A percentile compares a stretch with the other conserved stretches of the same genome.
phyloP scores from a whole-genome alignment of 2,888 invertebrate genomes.

The Drosophila neonasuta region DNA sequence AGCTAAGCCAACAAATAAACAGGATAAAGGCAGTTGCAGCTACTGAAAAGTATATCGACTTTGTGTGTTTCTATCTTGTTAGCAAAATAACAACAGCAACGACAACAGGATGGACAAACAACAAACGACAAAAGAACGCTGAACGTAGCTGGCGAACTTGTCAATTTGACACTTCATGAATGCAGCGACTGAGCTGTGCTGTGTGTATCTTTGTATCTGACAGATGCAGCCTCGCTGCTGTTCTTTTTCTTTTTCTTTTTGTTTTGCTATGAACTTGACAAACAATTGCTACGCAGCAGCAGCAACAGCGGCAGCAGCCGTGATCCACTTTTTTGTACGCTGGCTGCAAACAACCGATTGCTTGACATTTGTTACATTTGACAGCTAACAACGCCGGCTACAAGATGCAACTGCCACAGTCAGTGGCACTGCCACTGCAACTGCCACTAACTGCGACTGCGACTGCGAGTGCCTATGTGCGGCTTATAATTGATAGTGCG shows the following conservation, averaged over 20 bases:
- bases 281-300: constrained; percentile 61
- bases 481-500: constrained; percentile 68
- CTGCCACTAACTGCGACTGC: constrained; percentile 45
- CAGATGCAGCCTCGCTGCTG: constrained; percentile 59
- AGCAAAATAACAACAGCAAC: constrained; percentile 15
- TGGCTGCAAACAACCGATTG: constrained; percentile 41
- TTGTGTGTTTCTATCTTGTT: constrained; percentile 58
- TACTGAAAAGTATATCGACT: constrained; percentile 32
- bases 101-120: constrained; percentile 14
- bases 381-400: constrained; percentile 73
- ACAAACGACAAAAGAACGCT: constrained; percentile 23
- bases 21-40: constrained; percentile 30
- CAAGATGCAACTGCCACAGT: constrained; percentile 65
- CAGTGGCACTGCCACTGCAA: constrained; percentile 37
- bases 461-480: constrained; percentile 17
- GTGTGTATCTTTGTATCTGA: constrained; percentile 59
- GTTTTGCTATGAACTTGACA: constrained; percentile 71
- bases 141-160: constrained; percentile 56
- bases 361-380: constrained; percentile 77
- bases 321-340: constrained; percentile 62
- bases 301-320: constrained; percentile 30
- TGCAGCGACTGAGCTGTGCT: constrained; percentile 37
- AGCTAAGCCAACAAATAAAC: constrained; percentile 63
- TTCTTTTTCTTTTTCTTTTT: constrained; percentile 12
- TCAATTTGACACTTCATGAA: constrained; percentile 78